phyloP scores from a whole-genome alignment of 2,888 invertebrate genomes.

The Napeogenes sylphis region DNA sequence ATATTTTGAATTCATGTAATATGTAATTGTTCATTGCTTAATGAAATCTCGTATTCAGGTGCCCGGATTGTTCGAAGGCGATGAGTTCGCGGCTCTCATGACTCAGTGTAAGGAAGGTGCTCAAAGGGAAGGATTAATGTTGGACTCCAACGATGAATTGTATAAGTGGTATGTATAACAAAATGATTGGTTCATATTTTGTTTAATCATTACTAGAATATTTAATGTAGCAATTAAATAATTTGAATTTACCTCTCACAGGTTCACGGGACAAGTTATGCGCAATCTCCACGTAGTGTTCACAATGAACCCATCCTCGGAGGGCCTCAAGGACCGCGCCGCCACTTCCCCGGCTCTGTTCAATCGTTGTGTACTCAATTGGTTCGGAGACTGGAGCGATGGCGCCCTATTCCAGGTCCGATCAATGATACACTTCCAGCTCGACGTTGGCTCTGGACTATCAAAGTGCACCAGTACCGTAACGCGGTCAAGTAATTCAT shows the following conservation, averaged over 20 bases:
- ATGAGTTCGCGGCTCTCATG: constrained; percentile 99
- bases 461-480: no score
- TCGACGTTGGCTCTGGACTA: neutral
- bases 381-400: constrained; percentile 99
- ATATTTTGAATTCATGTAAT: neutral
- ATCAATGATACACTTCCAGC: neutral
- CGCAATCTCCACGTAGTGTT: constrained; percentile 99
- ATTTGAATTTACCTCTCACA: constrained; percentile 27
- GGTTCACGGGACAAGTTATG: constrained; percentile 99
- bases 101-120: constrained; percentile 99
- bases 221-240: no score
- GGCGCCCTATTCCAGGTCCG: constrained; percentile 92
- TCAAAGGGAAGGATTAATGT: constrained; percentile 97
- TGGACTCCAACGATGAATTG: constrained; percentile 98
- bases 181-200: no score
- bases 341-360: constrained; percentile 99
- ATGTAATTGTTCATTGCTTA: neutral
- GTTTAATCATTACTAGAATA: no score
- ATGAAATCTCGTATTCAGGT: constrained; percentile 68
- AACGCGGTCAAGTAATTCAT: no score
- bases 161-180: constrained; percentile 89
- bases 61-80: constrained; percentile 95
- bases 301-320: constrained; percentile 99
- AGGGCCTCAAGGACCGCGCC: constrained; percentile 98
- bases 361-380: constrained; percentile 99